Evolutionary conservation across 1,140 invertebrate genomes (phyloP).

Genomic region (Daktulosphaira vitifoliae): DNA sequence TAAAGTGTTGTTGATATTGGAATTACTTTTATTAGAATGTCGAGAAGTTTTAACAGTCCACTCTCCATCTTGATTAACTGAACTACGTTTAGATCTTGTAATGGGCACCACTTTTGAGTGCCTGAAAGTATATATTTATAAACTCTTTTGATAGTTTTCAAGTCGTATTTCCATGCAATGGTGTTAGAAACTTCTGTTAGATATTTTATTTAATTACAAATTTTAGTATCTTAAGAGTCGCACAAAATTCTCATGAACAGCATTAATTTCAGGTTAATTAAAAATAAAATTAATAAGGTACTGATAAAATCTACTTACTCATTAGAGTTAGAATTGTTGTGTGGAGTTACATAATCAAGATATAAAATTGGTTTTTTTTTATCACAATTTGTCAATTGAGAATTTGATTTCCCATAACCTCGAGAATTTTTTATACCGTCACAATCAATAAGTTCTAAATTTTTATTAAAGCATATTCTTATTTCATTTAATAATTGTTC

Average conservation of each 20-base stretch:
- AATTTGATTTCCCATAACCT: background rate
- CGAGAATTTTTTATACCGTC: conserved; percentile 34
- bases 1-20: background rate
- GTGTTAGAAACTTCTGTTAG: too few species aligned
- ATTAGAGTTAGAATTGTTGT: background rate
- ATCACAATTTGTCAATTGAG: conserved; percentile 18
- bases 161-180: background rate
- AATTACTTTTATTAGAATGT: background rate
- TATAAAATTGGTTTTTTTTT: conserved; percentile 11
- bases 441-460: conserved; percentile 36
- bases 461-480: conserved; percentile 38
- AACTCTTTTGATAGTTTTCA: background rate
- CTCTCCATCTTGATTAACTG: background rate
- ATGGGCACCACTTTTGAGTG: conserved; percentile 1
- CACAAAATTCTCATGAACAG: too few species aligned
- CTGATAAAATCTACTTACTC: conserved; percentile 12
- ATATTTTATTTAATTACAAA: too few species aligned
- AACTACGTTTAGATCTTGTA: conserved; percentile 4
- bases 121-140: conserved; percentile 12
- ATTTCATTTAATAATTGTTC: conserved; percentile 36
- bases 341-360: conserved; percentile 12
- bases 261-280: too few species aligned
- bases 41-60: background rate
- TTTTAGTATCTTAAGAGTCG: too few species aligned
- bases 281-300: too few species aligned